phyloP scores from a whole-genome alignment of 1,140 invertebrate genomes.

The Sycophila sp. region DNA sequence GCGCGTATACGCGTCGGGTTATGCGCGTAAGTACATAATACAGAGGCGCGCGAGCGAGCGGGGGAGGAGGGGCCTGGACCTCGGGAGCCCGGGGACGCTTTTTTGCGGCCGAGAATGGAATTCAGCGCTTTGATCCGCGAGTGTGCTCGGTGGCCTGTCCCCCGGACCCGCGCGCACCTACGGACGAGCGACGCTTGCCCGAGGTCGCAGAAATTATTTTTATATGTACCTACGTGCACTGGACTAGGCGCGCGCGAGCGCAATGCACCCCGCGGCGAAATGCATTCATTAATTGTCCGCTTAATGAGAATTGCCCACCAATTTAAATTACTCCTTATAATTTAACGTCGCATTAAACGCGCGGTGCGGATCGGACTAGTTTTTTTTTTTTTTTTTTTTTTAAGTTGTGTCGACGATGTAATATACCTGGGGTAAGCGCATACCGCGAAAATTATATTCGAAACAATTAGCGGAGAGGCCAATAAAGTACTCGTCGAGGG shows the following conservation, averaged over 20 bases:
- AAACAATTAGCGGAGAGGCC: no score
- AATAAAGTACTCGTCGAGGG: no score
- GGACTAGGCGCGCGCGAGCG: not conserved
- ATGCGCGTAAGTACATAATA: constrained; percentile 15
- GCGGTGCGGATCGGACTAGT: not conserved
- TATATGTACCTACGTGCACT: not conserved
- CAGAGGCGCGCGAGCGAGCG: not conserved
- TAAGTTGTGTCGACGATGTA: no score
- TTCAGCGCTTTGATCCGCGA: constrained; percentile 15
- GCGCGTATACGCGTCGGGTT: not conserved
- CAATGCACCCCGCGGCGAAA: not conserved
- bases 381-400: not conserved
- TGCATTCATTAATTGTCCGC: constrained; percentile 17
- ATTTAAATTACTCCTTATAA: constrained; percentile 17
- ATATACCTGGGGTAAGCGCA: no score
- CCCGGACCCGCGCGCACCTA: no score
- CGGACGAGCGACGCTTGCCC: not conserved
- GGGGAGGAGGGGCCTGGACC: no score
- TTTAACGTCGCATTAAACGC: constrained; percentile 7
- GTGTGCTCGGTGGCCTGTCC: no score
- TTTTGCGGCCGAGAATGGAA: constrained; percentile 32
- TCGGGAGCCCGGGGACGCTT: no score
- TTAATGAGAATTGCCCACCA: constrained; percentile 14
- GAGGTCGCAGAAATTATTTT: constrained; percentile 17
- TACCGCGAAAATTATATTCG: no score